These are phyloP conservation scores for Horisme vitalbata DNA, from an alignment of 2,888 invertebrate species.

Conservation along the genomic window DNA sequence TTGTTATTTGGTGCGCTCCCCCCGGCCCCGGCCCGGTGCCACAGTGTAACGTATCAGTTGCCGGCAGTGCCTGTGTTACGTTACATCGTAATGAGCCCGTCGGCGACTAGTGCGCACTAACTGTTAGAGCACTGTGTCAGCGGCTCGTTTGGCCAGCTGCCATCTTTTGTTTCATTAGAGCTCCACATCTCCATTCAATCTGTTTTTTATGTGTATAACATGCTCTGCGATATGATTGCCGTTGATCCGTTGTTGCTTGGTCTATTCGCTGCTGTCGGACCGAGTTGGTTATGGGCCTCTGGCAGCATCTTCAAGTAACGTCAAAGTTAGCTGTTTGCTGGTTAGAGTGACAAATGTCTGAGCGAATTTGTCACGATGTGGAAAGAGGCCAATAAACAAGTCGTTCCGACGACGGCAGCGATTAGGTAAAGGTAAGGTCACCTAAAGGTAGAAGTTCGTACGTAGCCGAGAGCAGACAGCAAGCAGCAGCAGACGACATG, in stretches of 20 bases:
- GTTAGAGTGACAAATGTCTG: too few species aligned
- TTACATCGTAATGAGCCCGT: slow-evolving; percentile 2
- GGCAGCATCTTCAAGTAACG: too few species aligned
- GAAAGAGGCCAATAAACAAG: too few species aligned
- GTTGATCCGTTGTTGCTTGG: slow-evolving; percentile 11
- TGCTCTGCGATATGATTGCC: slow-evolving; percentile 21
- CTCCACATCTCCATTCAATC: slow-evolving; percentile 17
- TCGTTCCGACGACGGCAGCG: too few species aligned
- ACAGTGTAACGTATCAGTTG: neutral
- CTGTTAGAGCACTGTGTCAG: slow-evolving; percentile 10
- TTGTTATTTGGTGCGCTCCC: slow-evolving; percentile 9
- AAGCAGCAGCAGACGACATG: too few species aligned
- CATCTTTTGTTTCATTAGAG: slow-evolving; percentile 24
- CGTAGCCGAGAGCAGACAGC: too few species aligned
- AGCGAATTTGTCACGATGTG: too few species aligned
- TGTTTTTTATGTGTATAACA: slow-evolving; percentile 32
- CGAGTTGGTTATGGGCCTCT: too few species aligned
- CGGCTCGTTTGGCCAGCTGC: slow-evolving; percentile 26
- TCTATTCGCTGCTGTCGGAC: slow-evolving; percentile 9
- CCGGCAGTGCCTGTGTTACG: neutral
- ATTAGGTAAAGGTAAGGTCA: too few species aligned
- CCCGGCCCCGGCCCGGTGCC: neutral
- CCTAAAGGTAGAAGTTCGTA: too few species aligned
- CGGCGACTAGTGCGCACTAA: neutral
- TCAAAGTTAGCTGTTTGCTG: too few species aligned